These are phyloP conservation scores for Andrena hattorfiana DNA, from an alignment of 2,888 invertebrate genomes.

Conservation along the genomic window DNA sequence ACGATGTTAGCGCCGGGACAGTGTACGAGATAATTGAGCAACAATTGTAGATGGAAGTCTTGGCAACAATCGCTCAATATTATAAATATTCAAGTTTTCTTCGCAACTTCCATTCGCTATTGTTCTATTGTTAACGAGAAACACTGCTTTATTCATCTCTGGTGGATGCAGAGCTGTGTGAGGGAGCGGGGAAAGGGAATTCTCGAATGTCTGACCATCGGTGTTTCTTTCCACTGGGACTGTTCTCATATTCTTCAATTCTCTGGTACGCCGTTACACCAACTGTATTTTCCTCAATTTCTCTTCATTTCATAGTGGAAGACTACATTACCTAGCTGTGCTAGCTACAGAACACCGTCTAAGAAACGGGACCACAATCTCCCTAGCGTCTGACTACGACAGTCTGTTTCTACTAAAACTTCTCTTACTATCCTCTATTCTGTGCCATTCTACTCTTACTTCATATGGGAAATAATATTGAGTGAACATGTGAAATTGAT, in stretches of 20 bases:
- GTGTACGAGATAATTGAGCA: background rate
- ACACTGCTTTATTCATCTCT: background rate
- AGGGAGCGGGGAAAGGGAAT: background rate
- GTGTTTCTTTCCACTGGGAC: background rate
- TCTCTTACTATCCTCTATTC: too few species aligned
- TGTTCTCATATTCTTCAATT: background rate
- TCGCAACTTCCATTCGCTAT: background rate
- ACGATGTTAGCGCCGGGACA: background rate
- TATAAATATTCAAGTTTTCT: background rate
- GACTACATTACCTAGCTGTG: too few species aligned
- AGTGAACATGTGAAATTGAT: too few species aligned
- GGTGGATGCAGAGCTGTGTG: background rate
- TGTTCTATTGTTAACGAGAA: background rate
- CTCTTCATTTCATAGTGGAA: too few species aligned
- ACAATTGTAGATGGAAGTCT: background rate
- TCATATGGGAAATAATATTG: too few species aligned
- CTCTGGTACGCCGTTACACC: too few species aligned
- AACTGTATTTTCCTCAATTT: too few species aligned
- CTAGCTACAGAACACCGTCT: too few species aligned
- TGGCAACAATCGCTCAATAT: background rate
- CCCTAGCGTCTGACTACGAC: too few species aligned
- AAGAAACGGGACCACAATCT: too few species aligned
- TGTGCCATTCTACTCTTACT: too few species aligned
- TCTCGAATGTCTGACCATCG: background rate
- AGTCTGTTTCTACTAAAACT: too few species aligned